Evolutionary conservation across 2,797 vertebrate genomes (phyloP).

Genomic region (Sardinella longiceps): DNA sequence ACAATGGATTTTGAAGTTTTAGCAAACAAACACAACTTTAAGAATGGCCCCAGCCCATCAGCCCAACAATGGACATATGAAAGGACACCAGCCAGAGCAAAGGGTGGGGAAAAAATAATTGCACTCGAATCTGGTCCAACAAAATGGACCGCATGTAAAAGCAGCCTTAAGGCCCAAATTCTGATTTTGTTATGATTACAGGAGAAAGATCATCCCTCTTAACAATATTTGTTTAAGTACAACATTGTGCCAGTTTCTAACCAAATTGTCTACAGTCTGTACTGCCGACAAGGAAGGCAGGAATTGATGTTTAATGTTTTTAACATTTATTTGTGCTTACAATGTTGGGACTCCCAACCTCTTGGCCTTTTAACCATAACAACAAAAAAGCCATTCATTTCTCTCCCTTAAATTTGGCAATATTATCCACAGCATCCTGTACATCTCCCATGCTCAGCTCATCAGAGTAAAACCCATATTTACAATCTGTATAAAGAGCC

Average conservation of each 20-base stretch:
- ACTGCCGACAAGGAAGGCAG: neutral
- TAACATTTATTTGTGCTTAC: constrained; percentile 10
- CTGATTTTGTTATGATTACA: neutral
- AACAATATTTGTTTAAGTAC: neutral
- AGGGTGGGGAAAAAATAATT: too few relatives aligned
- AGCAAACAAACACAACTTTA: too few relatives aligned
- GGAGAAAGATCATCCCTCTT: neutral
- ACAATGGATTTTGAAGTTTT: too few relatives aligned
- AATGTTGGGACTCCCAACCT: neutral
- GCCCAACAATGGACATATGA: too few relatives aligned
- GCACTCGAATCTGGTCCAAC: too few relatives aligned
- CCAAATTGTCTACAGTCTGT: neutral
- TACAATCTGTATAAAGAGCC: neutral
- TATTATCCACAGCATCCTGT: neutral
- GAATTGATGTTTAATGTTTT: neutral
- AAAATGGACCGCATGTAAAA: too few relatives aligned
- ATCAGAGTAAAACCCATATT: neutral
- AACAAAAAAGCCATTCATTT: neutral
- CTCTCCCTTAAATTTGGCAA: constrained; percentile 14
- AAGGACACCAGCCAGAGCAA: too few relatives aligned
- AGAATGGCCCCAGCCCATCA: too few relatives aligned
- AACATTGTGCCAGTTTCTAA: neutral
- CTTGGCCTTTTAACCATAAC: neutral
- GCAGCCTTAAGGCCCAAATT: neutral
- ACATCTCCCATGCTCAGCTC: neutral